A percentile compares a stretch with the other conserved stretches of the same genome.
phyloP scores from a whole-genome alignment of 2,797 vertebrate species.

The Orientallactaga sibirica region DNA sequence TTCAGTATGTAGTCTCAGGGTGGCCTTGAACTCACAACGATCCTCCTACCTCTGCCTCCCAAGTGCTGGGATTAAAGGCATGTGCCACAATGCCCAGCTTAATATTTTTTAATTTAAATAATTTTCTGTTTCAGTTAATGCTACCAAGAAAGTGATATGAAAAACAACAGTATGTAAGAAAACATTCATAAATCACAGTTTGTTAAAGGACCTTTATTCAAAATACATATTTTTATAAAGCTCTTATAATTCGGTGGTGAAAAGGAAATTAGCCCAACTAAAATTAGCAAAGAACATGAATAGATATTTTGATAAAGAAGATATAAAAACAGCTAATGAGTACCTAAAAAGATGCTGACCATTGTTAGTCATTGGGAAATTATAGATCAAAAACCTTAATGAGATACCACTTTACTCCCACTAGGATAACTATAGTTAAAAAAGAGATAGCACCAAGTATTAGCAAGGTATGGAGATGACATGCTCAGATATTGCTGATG shows the following conservation, averaged over 20 bases:
- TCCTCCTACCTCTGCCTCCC: too few relatives aligned
- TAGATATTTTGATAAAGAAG: constrained; percentile 2
- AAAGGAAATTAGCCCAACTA: constrained; percentile 37
- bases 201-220: background rate
- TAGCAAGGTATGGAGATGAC: background rate
- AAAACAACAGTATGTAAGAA: background rate
- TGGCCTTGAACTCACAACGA: too few relatives aligned
- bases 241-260: background rate
- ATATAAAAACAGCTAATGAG: constrained; percentile 22
- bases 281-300: background rate
- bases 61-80: too few relatives aligned
- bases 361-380: constrained; percentile 31
- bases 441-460: constrained; percentile 22
- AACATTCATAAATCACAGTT: constrained; percentile 30
- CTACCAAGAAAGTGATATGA: background rate
- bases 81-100: too few relatives aligned
- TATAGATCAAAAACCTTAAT: constrained; percentile 48
- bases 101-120: constrained; percentile 11
- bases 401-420: background rate
- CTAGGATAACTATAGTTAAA: background rate
- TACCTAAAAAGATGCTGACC: constrained; percentile 18
- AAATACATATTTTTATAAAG: constrained; percentile 3
- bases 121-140: background rate
- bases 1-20: too few relatives aligned
- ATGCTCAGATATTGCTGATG: background rate